phyloP scores from a whole-genome alignment of 2,113 vertebrate genomes.

The Dasyprocta punctata region DNA sequence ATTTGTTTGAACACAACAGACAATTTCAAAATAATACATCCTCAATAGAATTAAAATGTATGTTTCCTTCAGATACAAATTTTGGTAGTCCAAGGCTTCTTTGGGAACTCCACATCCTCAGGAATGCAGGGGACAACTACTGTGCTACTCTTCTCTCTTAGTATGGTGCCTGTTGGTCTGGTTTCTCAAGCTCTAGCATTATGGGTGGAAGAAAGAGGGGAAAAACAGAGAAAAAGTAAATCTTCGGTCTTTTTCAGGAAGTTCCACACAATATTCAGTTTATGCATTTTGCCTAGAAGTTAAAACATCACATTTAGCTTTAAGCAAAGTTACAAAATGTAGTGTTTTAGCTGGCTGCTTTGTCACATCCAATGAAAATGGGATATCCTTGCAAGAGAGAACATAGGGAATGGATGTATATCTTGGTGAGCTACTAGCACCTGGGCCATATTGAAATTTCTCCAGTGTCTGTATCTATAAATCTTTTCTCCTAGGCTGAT shows the following conservation, averaged over 20 bases:
- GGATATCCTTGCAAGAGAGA: not conserved
- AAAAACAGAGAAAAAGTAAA: not conserved
- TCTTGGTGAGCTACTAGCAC: not conserved
- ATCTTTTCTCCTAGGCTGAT: not conserved
- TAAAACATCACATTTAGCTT: not conserved
- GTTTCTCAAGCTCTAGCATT: not conserved
- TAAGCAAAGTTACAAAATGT: not conserved
- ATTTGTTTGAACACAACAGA: not conserved
- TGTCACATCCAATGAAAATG: not conserved
- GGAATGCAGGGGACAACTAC: not conserved
- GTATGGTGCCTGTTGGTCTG: not conserved
- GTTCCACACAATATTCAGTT: not conserved
- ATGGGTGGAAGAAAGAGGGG: not conserved
- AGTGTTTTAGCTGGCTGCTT: not conserved
- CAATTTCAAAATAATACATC: not conserved
- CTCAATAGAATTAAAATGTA: not conserved
- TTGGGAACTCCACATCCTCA: fast-evolving
- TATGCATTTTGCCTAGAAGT: not conserved
- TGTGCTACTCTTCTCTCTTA: not conserved
- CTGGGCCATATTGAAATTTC: not conserved
- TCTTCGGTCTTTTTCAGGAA: not conserved
- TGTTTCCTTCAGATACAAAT: not conserved
- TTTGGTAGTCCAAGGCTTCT: not conserved
- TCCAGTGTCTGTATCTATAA: not conserved
- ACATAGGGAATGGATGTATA: not conserved